Conservation (phyloP, 2,113 vertebrate species). For the Sula dactylatra region DNA sequence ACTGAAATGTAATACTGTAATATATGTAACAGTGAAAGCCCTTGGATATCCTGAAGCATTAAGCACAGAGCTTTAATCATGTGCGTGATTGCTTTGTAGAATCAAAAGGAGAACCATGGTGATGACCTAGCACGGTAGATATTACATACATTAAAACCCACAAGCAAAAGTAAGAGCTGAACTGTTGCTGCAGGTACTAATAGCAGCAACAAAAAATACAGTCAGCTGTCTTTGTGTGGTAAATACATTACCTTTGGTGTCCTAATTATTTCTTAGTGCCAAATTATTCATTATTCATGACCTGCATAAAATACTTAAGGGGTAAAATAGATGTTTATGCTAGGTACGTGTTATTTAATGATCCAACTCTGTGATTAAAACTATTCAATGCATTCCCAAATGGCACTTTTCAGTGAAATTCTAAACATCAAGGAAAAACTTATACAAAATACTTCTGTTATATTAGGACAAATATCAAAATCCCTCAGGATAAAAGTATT, state of each 20-base stretch:
- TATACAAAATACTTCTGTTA: background rate
- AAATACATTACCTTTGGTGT: background rate
- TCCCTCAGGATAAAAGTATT: background rate
- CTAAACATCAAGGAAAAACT: background rate
- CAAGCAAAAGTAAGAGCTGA: background rate
- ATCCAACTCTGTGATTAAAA: conserved; percentile 14
- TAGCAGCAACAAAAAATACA: background rate
- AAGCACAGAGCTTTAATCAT: background rate
- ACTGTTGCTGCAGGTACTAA: background rate
- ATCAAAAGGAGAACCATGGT: background rate
- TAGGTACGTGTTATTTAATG: background rate
- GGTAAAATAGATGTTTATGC: background rate
- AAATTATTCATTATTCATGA: conserved; percentile 24
- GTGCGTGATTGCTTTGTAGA: background rate
- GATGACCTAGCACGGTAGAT: background rate
- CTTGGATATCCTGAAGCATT: background rate
- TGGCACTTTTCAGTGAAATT: background rate
- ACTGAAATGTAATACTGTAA: background rate
- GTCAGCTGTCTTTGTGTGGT: background rate
- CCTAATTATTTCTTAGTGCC: conserved; percentile 29
- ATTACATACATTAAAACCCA: background rate
- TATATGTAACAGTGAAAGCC: background rate
- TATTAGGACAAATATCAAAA: background rate
- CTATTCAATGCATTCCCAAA: conserved; percentile 10
- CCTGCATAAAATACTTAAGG: background rate